Evolutionary conservation across 2,797 vertebrate species (phyloP).

Genomic region (Pseudochirops cupreus): DNA sequence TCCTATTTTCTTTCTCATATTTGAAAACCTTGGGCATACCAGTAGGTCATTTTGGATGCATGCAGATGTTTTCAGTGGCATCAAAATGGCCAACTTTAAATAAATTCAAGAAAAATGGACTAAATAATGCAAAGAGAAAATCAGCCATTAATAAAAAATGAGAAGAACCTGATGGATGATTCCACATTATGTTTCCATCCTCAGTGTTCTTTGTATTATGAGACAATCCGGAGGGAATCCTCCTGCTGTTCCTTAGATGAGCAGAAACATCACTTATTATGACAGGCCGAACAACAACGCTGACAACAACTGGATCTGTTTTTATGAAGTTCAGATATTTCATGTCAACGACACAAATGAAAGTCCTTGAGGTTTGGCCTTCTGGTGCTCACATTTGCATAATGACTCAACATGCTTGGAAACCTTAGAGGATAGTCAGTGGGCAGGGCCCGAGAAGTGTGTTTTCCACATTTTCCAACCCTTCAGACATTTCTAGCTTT

Average conservation of each 20-base stretch:
- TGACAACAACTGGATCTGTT: conserved; percentile 59
- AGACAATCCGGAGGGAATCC: conserved; percentile 71
- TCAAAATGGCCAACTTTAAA: conserved; percentile 39
- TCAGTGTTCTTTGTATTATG: conserved; percentile 70
- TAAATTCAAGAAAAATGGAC: conserved; percentile 32
- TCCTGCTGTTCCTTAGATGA: conserved; percentile 75
- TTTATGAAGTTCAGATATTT: conserved; percentile 63
- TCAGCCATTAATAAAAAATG: conserved; percentile 70
- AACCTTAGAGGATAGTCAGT: not conserved
- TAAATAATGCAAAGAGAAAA: conserved; percentile 62
- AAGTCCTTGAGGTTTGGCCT: conserved; percentile 50
- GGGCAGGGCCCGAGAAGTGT: not conserved
- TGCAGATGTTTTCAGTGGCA: conserved; percentile 41
- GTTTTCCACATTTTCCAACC: not conserved
- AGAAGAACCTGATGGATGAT: conserved; percentile 66
- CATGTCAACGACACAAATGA: conserved; percentile 11
- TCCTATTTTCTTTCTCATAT: conserved; percentile 53
- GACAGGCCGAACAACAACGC: conserved; percentile 65
- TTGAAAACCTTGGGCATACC: conserved; percentile 40
- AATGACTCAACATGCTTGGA: conserved; percentile 37
- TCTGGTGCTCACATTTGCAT: conserved; percentile 34
- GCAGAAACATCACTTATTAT: conserved; percentile 66
- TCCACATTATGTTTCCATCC: conserved; percentile 71
- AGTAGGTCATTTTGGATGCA: conserved; percentile 22
- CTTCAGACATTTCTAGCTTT: not conserved